A percentile compares a stretch with the other conserved stretches of the same genome.
These are phyloP conservation scores for Sinodicranocentrus sp. DNA, from an alignment of 2,888 invertebrate genomes.

Conservation along the genomic window DNA sequence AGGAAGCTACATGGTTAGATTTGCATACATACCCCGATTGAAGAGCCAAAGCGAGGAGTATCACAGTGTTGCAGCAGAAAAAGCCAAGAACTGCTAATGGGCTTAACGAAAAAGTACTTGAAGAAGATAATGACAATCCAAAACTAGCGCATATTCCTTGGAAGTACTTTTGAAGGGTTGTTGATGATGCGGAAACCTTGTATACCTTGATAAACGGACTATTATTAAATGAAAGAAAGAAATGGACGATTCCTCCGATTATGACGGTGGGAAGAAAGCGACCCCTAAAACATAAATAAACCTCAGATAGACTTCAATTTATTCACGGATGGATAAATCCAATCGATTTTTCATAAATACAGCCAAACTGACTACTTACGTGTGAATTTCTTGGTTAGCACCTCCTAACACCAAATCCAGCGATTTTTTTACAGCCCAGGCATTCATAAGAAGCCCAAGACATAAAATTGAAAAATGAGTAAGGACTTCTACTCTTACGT, in stretches of 20 bases:
- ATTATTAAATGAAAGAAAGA: constrained; percentile 72
- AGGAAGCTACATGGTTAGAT: too few species aligned
- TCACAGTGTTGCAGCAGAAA: constrained; percentile 69
- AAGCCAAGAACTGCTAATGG: constrained; percentile 73
- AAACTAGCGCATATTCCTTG: constrained; percentile 73
- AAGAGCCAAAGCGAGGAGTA: constrained; percentile 71
- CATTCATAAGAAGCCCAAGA: constrained; percentile 72
- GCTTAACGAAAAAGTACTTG: constrained; percentile 70
- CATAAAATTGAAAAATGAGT: constrained; percentile 75
- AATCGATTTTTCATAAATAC: not conserved
- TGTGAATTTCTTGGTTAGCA: constrained; percentile 73
- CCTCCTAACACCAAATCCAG: constrained; percentile 66
- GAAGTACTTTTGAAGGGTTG: constrained; percentile 72
- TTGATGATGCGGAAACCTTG: constrained; percentile 69
- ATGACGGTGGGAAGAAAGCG: constrained; percentile 73
- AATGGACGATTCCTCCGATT: constrained; percentile 73
- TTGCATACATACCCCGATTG: constrained; percentile 71
- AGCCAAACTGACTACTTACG: too few species aligned
- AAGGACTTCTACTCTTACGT: constrained; percentile 73
- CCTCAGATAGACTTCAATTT: too few species aligned
- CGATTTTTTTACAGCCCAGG: constrained; percentile 72
- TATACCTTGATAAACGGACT: constrained; percentile 73
- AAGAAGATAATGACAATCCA: constrained; percentile 71
- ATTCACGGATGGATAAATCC: too few species aligned
- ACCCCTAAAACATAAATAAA: constrained; percentile 69